Percentiles rank a stretch among this genome's conserved stretches.
These are phyloP conservation scores for Panthera uncia DNA, from an alignment of 2,113 vertebrate genomes.

Conservation along the genomic window DNA sequence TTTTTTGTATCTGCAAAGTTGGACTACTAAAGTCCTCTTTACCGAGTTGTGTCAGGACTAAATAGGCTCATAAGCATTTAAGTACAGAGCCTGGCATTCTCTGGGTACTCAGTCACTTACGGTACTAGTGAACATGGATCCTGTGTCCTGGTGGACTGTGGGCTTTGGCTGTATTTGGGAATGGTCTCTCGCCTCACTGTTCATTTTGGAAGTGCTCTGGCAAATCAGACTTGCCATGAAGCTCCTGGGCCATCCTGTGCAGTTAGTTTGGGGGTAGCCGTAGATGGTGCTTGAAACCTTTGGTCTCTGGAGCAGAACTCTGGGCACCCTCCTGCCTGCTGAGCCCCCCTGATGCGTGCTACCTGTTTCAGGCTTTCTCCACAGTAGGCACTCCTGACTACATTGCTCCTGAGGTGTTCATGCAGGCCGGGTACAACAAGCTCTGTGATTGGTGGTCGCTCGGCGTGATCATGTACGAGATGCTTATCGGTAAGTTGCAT, in stretches of 20 bases:
- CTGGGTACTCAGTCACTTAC: neutral
- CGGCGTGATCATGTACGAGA: conserved; percentile 99
- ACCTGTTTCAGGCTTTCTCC: conserved; percentile 92
- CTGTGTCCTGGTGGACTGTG: neutral
- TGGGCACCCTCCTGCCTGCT: neutral
- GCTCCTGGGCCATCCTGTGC: neutral
- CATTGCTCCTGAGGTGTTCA: conserved; percentile 98
- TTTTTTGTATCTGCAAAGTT: neutral
- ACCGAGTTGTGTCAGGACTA: neutral
- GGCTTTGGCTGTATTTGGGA: neutral
- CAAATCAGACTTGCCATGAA: neutral
- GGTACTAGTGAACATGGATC: neutral
- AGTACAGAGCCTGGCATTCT: neutral
- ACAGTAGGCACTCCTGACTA: conserved; percentile 98
- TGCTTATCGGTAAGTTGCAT: conserved; percentile 93
- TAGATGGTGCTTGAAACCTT: neutral
- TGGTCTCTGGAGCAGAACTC: neutral
- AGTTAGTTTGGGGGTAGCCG: neutral
- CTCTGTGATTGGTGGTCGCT: conserved; percentile 99
- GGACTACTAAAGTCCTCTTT: neutral
- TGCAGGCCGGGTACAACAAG: conserved; percentile 99
- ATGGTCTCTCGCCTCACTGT: neutral
- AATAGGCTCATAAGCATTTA: neutral
- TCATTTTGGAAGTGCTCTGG: neutral
- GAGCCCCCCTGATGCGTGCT: conserved; percentile 52